Conservation (phyloP, 2,113 vertebrate species). For the Lanius ludovicianus region DNA sequence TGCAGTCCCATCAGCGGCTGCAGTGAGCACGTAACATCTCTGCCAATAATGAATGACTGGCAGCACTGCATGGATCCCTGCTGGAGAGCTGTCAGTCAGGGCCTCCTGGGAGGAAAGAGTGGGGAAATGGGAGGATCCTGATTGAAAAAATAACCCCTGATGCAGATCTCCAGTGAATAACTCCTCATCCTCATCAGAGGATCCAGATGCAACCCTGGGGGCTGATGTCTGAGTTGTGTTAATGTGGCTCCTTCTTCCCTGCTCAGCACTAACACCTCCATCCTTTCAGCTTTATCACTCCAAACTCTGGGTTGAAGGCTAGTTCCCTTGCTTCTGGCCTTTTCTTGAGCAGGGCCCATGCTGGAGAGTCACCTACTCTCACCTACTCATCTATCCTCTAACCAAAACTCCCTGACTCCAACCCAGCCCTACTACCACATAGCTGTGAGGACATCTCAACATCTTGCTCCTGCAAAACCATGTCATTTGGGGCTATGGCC, state of each 20-base stretch:
- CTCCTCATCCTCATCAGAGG: background rate
- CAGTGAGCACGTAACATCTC: background rate
- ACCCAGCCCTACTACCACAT: background rate
- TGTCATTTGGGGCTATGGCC: accelerated
- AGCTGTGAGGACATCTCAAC: background rate
- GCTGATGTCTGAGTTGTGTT: background rate
- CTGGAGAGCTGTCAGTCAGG: conserved; percentile 11
- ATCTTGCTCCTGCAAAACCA: background rate
- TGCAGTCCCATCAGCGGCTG: background rate
- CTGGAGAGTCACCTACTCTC: background rate
- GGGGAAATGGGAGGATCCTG: background rate
- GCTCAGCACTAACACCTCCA: background rate
- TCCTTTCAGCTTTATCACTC: background rate
- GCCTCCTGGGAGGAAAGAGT: accelerated
- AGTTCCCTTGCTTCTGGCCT: background rate
- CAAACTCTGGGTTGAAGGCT: background rate
- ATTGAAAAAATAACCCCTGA: background rate
- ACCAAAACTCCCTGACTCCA: background rate
- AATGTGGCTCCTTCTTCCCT: background rate
- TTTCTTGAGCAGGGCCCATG: background rate
- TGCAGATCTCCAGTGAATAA: background rate
- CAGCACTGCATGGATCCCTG: background rate
- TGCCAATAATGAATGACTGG: background rate
- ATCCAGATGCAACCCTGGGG: background rate
- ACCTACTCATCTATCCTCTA: background rate